Evolutionary conservation across 2,113 vertebrate genomes (phyloP), one percentile per base, ranked within the genome.

Genomic region (Polypterus senegalus): DNA sequence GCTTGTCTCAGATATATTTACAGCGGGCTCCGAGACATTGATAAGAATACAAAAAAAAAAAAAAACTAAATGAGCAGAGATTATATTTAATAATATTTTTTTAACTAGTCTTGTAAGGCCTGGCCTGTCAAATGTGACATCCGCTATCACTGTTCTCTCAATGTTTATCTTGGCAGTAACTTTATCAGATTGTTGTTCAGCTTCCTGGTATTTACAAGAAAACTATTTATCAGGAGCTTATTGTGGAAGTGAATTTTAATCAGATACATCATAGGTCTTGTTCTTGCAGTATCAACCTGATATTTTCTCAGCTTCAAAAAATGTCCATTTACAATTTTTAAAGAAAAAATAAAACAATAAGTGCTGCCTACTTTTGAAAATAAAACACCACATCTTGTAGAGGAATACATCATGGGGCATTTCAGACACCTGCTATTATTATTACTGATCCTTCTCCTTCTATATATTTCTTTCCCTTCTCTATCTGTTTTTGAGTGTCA

Each of bases 21-120:
- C 62, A 67, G 70, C 63, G 69, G 75, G 69, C 73, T 77, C 70
- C 58, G 75, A 78, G 74, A 78, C 72, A 67, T 71, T 1, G 86
- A 83, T 86, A 88, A 87, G 81, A 79, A 76, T 56, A 77, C 77
- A 82, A 79, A 81, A 79, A 75, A 77, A 79, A 75, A 77, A 72
- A 79, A 77, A 77, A 27, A 74, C 74, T 78, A 65, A 81, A 82
- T 74, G 73, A 75, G 46, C n/a, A 3, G 64, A 70, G 77, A 85
- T 84, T 86, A 74, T 76, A 9, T 76, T 77, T 80, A 82, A 79
- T 75, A 59, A 65, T 71, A 67, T 69, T 70, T 46, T 75, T 79
- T 70, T 79, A 71, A 75, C 69, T 66, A 61, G 66, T 10, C 76
- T 69, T 71, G 7, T 67, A 76, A 74, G 76, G 73, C 74, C 79